These are phyloP conservation scores for Habrosyne pyritoides DNA, from an alignment of 2,888 invertebrate genomes.

Conservation along the genomic window DNA sequence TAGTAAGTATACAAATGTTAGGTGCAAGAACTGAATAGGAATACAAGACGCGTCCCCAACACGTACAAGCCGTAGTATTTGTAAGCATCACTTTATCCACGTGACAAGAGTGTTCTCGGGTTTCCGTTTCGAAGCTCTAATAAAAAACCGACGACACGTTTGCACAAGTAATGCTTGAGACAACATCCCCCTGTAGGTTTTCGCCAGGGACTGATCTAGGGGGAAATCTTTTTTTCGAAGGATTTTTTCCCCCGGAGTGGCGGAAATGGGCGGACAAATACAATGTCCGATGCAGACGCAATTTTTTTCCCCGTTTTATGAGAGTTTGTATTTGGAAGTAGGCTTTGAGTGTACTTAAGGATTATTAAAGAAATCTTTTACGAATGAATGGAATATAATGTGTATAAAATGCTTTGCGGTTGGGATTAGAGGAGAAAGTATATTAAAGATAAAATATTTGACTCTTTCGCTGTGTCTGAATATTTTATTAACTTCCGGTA, in stretches of 20 bases:
- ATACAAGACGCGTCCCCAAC: neutral
- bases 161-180: conserved; percentile 75
- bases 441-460: neutral
- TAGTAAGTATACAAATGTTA: neutral
- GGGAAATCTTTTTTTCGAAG: conserved; percentile 42
- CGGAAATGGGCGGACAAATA: conserved; percentile 48
- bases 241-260: conserved; percentile 24
- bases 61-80: conserved; percentile 14
- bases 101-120: conserved; percentile 22
- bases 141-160: conserved; percentile 64
- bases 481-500: neutral
- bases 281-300: conserved; percentile 42
- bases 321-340: conserved; percentile 5
- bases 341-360: conserved; percentile 2
- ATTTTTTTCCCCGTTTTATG: conserved; percentile 7
- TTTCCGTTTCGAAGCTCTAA: conserved; percentile 37
- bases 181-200: conserved; percentile 52
- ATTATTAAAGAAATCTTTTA: conserved; percentile 7
- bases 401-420: neutral
- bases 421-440: neutral
- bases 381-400: conserved; percentile 2
- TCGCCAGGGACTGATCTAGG: conserved; percentile 24
- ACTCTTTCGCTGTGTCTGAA: neutral
- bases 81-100: conserved; percentile 26
- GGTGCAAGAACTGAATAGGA: neutral